phyloP scores from a whole-genome alignment of 1,140 invertebrate genomes.

The Colletes gigas region DNA sequence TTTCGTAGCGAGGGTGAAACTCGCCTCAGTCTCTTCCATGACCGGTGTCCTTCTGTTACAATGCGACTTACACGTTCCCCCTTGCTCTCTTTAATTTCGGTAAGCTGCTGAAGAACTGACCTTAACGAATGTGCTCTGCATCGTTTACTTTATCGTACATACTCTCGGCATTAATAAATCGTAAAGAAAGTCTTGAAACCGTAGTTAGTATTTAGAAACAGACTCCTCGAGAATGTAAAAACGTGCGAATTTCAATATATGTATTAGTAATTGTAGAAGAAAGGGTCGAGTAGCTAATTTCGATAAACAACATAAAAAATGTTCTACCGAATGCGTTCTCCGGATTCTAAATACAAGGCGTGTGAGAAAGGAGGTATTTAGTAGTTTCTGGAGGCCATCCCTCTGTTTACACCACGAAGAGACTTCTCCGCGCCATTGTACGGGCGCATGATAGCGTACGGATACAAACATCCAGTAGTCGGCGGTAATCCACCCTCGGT shows the following conservation, averaged over 20 bases:
- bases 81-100: neutral
- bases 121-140: neutral
- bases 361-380: neutral
- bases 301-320: too few relatives aligned
- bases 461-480: slow-evolving; percentile 29
- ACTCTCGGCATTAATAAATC: too few relatives aligned
- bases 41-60: neutral
- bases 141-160: neutral
- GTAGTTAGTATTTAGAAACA: too few relatives aligned
- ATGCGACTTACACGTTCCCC: neutral
- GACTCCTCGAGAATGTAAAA: too few relatives aligned
- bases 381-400: neutral
- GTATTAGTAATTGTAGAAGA: too few relatives aligned
- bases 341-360: too few relatives aligned
- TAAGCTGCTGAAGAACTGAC: neutral
- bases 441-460: neutral
- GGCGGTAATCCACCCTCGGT: slow-evolving; percentile 37
- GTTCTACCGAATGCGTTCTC: too few relatives aligned
- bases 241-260: too few relatives aligned
- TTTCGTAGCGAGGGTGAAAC: slow-evolving; percentile 3
- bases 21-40: neutral
- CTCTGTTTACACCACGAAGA: neutral
- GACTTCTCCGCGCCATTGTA: neutral
- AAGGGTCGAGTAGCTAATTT: too few relatives aligned
- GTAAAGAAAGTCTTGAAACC: too few relatives aligned